These are phyloP conservation scores for Eristalinus sepulchralis DNA, from an alignment of 2,888 invertebrate species.

Conservation along the genomic window DNA sequence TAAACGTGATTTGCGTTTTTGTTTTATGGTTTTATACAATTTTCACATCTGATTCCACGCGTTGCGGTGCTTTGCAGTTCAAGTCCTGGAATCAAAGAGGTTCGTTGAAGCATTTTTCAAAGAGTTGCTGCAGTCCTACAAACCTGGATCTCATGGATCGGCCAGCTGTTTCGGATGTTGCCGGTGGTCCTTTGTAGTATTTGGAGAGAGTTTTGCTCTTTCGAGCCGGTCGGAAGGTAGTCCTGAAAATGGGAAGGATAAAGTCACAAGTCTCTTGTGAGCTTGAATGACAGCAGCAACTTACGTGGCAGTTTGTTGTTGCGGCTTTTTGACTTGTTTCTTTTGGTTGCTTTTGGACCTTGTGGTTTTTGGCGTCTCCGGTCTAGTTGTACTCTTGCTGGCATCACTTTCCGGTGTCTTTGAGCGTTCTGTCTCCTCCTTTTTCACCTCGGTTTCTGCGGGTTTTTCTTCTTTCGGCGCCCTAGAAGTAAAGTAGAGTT, in stretches of 20 bases:
- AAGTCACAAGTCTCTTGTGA: too few relatives aligned
- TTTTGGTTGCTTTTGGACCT: slow-evolving; percentile 50
- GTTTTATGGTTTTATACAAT: background rate
- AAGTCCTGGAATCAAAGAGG: slow-evolving; percentile 42
- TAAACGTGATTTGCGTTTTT: background rate
- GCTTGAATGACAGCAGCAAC: background rate
- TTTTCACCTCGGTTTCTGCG: background rate
- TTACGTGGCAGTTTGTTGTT: slow-evolving; percentile 6
- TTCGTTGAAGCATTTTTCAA: background rate
- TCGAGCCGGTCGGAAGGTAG: slow-evolving; percentile 75
- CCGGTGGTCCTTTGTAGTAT: slow-evolving; percentile 78
- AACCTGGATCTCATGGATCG: slow-evolving; percentile 63
- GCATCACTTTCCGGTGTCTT: slow-evolving; percentile 10
- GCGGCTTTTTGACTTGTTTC: background rate
- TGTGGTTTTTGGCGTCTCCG: slow-evolving; percentile 34
- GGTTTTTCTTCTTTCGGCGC: background rate
- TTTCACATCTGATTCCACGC: background rate
- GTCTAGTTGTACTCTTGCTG: background rate
- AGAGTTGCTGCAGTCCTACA: background rate
- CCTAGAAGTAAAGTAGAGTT: background rate
- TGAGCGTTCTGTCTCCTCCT: background rate
- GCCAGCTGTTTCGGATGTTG: slow-evolving; percentile 13
- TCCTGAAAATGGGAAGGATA: background rate
- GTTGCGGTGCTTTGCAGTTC: slow-evolving; percentile 5
- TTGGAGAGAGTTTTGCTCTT: slow-evolving; percentile 78